Evolutionary conservation across 2,888 invertebrate species (phyloP).

Genomic region (Agonopterix arenella): DNA sequence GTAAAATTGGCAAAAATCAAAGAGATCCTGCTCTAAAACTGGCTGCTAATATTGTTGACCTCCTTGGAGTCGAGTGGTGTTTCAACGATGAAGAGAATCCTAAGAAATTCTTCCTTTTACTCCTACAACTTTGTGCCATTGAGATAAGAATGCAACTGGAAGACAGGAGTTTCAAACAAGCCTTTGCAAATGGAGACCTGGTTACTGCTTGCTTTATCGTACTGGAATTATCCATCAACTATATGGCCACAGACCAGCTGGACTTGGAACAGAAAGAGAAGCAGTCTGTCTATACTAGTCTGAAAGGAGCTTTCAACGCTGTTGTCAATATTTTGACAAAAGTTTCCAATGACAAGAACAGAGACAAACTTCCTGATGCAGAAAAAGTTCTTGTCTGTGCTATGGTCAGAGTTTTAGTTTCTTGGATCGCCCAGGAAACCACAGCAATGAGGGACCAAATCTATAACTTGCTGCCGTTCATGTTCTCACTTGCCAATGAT

Average conservation of each 20-base stretch:
- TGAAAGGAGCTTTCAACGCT: slow-evolving; percentile 92
- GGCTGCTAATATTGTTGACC: slow-evolving; percentile 86
- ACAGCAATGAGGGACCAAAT: slow-evolving; percentile 91
- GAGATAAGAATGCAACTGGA: slow-evolving; percentile 97
- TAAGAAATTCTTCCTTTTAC: slow-evolving; percentile 87
- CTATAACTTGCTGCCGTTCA: slow-evolving; percentile 87
- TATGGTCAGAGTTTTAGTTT: slow-evolving; percentile 87
- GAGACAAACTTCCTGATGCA: slow-evolving; percentile 79
- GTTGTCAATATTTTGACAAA: slow-evolving; percentile 84
- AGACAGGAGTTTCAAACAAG: slow-evolving; percentile 88
- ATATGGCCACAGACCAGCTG: slow-evolving; percentile 87
- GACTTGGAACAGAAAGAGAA: slow-evolving; percentile 94
- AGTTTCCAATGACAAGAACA: slow-evolving; percentile 85
- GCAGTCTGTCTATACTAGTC: slow-evolving; percentile 91
- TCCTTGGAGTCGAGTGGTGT: slow-evolving; percentile 91
- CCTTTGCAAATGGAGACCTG: slow-evolving; percentile 84
- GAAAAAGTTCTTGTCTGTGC: slow-evolving; percentile 90
- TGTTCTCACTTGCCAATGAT: slow-evolving; percentile 87
- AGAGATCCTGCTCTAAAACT: slow-evolving; percentile 92
- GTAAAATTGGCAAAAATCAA: slow-evolving; percentile 91
- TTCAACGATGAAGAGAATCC: slow-evolving; percentile 87
- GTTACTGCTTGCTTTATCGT: slow-evolving; percentile 90
- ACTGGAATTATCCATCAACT: slow-evolving; percentile 86
- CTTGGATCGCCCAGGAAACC: slow-evolving; percentile 95
- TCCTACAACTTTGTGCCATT: slow-evolving; percentile 91